Base-by-base conservation (phyloP, 2,797 vertebrate species). In the Oreortyx pictus region DNA sequence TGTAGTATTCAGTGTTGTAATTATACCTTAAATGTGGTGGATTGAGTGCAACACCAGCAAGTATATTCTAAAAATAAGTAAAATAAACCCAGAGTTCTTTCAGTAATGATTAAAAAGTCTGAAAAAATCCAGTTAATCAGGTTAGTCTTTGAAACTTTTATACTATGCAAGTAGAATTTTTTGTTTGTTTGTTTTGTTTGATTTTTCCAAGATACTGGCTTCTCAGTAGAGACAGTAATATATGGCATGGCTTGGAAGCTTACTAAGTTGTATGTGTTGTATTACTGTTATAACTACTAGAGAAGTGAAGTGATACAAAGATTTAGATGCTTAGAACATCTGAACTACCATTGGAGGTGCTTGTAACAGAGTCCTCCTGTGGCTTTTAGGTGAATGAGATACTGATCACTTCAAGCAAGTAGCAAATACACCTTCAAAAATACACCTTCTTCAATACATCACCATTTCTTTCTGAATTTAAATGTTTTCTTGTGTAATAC, bases 351-450 rank as follows among this genome's bases (percentile, higher is more conserved):
- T 16, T 8, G 20, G 52, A 72, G 29, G 1, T 17, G 33, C 43
- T 43, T 7, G 13, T 57, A 35, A 25, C 4, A 41, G 4, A 47
- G 1, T 2, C 10, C 1, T 72, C 9, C 13, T 79, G 61, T n/a
- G 27, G 9, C 8, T 61, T 57, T n/a, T 37, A 4, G 31, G 7
- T 75, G 15, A 84, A 52, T 27, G 13, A 66, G 13, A 3, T 72
- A 9, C 15, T 17, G 7, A 3, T 72, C 2, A 1, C 47, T 83
- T 77, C 43, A n/a, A 16, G 5, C 0, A 0, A 27, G 24, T 50
- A 29, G 16, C 14, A 44, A 24, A 10, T 66, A 5, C 6, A 44
- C 19, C 61, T 70, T 13, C 27, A 39, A 39, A 44, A 24, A 10
- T 66, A 5, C 6, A 44, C 19, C 61, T 71, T 13, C 27, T 61